These are phyloP conservation scores for Ricordea florida DNA, from an alignment of 92 coral and sea anemone species.

Conservation along the genomic window DNA sequence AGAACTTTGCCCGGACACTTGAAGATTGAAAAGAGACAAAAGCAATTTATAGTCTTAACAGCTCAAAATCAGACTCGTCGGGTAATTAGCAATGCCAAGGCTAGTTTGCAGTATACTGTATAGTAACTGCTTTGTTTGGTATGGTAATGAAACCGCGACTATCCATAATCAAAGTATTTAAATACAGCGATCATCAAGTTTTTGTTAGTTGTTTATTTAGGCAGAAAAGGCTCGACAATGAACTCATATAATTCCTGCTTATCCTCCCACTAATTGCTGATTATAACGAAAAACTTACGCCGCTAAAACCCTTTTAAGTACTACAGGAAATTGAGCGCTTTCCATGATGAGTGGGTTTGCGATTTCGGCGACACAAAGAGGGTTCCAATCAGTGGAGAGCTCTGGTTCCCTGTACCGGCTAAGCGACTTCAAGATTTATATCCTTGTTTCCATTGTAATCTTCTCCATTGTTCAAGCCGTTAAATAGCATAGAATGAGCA, in stretches of 20 bases:
- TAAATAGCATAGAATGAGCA: background rate
- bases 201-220: constrained; percentile 2
- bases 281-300: background rate
- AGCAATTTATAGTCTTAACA: too few relatives aligned
- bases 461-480: background rate
- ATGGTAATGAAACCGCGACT: constrained; percentile 8
- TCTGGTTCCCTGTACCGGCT: too few relatives aligned
- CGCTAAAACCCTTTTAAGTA: background rate
- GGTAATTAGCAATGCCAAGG: constrained; percentile 2
- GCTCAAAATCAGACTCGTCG: too few relatives aligned
- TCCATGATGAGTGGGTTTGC: background rate
- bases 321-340: background rate
- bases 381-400: too few relatives aligned
- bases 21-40: too few relatives aligned
- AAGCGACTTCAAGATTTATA: too few relatives aligned
- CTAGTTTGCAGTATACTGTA: background rate
- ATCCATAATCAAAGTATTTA: constrained; percentile 4
- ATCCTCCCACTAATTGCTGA: background rate
- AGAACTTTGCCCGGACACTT: too few relatives aligned
- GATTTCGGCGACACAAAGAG: background rate
- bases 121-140: background rate
- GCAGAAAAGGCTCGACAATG: background rate
- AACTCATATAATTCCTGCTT: background rate
- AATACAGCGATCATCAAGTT: background rate
- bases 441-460: background rate